Evolutionary conservation across 2,113 vertebrate genomes (phyloP), one percentile per base, ranked within the genome.

Genomic region (Mellivora capensis): DNA sequence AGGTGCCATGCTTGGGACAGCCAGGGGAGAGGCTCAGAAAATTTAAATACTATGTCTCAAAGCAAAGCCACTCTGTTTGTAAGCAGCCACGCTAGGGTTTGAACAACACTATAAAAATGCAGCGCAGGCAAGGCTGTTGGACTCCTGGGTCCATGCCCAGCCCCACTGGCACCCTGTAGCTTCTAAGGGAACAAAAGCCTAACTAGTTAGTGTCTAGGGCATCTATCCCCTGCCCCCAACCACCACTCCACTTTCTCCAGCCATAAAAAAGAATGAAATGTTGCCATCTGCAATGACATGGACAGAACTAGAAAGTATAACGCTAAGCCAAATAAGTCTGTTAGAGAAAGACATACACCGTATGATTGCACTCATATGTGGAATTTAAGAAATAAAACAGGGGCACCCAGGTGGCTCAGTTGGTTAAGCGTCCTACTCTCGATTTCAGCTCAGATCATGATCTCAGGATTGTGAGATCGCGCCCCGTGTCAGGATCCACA

Each of bases 181-280:
- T 71, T 86, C 87, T 42, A 57, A 54, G 8, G 27, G 23, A 76
- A 47, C 57, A 77, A 25, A 93, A 14, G 6, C 27, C 87, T 64
- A 14, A 4, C 14, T 25, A 0, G 5, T 84, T 31, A 0, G 11
- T 84, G 59, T 59, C 69, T 0, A 0, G 12, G 31, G 47, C 12
- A 7, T 23, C 81, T 4, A 3, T 34, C 44, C 62, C 42, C 29
- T 34, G 52, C 62, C 54, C 7, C 67, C 25, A 20, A 6, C 23
- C 8, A 59, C 57, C 57, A 59, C 23, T n/a, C 59, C 54, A 37
- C 15, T 12, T 44, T 47, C 74, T 47, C 74, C 15, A 77, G 74
- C 27, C 42, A 31, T 76, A 76, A 76, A 76, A 76, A 47, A 76
- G 72, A 47, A 47, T 47, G 74, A 77, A 31, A 31, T 31, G 42